Evolutionary conservation across 2,888 invertebrate genomes (phyloP).

Genomic region (Spodoptera littoralis): DNA sequence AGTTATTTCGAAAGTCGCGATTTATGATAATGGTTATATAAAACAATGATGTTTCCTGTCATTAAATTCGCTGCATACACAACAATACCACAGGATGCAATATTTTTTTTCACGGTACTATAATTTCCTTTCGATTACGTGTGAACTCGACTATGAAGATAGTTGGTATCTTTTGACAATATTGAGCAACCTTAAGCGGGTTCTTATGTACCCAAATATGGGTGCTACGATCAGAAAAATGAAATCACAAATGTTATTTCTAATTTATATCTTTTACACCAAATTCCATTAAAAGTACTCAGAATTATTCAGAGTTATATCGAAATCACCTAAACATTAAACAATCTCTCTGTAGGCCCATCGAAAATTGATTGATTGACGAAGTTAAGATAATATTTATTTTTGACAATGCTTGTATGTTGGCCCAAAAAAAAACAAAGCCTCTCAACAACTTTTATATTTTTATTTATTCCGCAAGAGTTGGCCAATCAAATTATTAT

Average conservation of each 20-base stretch:
- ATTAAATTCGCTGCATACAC: conserved; percentile 13
- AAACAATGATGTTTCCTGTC: conserved; percentile 36
- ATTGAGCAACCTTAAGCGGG: too few species aligned
- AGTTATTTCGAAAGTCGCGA: conserved; percentile 32
- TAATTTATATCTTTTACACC: not conserved
- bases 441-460: conserved; percentile 33
- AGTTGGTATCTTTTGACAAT: too few species aligned
- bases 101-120: conserved; percentile 20
- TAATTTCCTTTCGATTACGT: conserved; percentile 4
- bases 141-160: not conserved
- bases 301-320: conserved; percentile 32
- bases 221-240: too few species aligned
- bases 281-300: conserved; percentile 18
- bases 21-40: conserved; percentile 45
- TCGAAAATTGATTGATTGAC: conserved; percentile 42
- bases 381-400: conserved; percentile 41
- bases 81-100: conserved; percentile 20
- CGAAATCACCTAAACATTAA: conserved; percentile 19
- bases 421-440: conserved; percentile 10
- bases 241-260: not conserved
- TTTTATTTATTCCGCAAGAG: conserved; percentile 46
- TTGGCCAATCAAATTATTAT: conserved; percentile 25
- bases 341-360: conserved; percentile 18
- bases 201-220: too few species aligned
- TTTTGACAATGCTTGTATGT: conserved; percentile 30